phyloP scores from a whole-genome alignment of 2,113 vertebrate genomes.

The Taurulus bubalis region DNA sequence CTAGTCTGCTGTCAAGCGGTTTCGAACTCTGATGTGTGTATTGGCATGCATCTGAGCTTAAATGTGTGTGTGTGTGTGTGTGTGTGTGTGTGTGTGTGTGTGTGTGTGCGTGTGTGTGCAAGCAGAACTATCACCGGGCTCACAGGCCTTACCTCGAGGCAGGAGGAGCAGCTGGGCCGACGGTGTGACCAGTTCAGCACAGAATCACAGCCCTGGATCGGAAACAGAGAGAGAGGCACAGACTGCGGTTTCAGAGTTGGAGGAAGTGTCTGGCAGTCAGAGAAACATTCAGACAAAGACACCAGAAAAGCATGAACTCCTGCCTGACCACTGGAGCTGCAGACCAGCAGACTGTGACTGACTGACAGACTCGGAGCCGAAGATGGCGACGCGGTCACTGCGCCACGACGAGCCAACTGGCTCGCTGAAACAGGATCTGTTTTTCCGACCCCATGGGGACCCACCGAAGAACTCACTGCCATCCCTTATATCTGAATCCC shows the following conservation, averaged over 20 bases:
- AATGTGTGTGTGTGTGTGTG: conserved; percentile 15
- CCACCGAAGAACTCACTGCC: conserved; percentile 47
- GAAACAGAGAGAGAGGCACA: conserved; percentile 51
- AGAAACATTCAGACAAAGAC: conserved; percentile 60
- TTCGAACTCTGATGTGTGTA: conserved; percentile 36
- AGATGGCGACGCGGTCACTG: conserved; percentile 71
- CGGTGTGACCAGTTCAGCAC: conserved; percentile 57
- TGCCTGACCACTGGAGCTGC: conserved; percentile 65
- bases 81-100: conserved; percentile 15
- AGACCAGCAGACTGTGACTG: conserved; percentile 74
- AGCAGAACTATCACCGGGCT: conserved; percentile 75
- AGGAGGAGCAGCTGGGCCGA: conserved; percentile 46
- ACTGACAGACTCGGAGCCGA: conserved; percentile 66
- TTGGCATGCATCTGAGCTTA: background rate
- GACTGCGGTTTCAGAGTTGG: conserved; percentile 60
- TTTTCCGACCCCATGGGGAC: conserved; percentile 60
- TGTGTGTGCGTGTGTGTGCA: conserved; percentile 37
- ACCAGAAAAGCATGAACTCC: conserved; percentile 62
- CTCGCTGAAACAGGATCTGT: conserved; percentile 65
- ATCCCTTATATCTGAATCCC: conserved; percentile 56
- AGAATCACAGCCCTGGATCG: conserved; percentile 73
- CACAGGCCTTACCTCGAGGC: conserved; percentile 74
- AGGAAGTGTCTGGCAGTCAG: conserved; percentile 61
- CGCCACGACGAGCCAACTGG: conserved; percentile 75
- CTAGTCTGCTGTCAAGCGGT: conserved; percentile 28